Base-by-base conservation (phyloP, 2,888 invertebrate species). In the Drosophila histrio region DNA sequence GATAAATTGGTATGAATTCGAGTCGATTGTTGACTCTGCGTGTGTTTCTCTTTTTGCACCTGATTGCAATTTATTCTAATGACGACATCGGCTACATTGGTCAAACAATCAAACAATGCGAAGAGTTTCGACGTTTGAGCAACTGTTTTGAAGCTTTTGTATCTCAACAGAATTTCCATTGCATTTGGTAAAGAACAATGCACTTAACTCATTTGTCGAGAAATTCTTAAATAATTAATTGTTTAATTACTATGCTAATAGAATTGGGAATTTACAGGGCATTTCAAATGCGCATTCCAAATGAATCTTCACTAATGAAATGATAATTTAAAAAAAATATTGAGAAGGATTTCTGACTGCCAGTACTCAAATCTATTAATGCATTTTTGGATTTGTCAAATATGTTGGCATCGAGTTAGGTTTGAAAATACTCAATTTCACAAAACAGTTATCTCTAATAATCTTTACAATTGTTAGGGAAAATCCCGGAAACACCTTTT, bases 41-140 rank as follows among this genome's bases (percentile, higher is more conserved):
- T 57, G 46, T 63, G 43, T 71, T 59, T 60, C 56, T 54, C 22
- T 21, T 22, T 49, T 56, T 76, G 58, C 79, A 85, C 64, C 79
- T 80, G 81, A 70, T 58, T 86, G 73, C 63, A 73, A 65, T 70
- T 65, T 64, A 66, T 64, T 76, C 57, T 46, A 65, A 72, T 83
- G 80, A 73, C 72, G 46, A 43, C 60, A 63, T 57, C 47, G 19
- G 46, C 19, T 65, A 81, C 80, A 87, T 66, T 81, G 79, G 83
- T 39, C 47, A 44, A 28, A 26, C 38, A 47, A 6, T 43, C 17
- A 13, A 11, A 47, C 32, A 53, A 57, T 49, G 22, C 0, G 17
- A 22, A 15, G 24, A 26, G 36, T 32, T 56, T 32, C n/a, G 6
- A 46, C n/a, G 46, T 59, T 58, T 62, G 32, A 19, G 8, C 67